phyloP scores from a whole-genome alignment of 1,140 invertebrate genomes.

The Thaumatotibia leucotreta region DNA sequence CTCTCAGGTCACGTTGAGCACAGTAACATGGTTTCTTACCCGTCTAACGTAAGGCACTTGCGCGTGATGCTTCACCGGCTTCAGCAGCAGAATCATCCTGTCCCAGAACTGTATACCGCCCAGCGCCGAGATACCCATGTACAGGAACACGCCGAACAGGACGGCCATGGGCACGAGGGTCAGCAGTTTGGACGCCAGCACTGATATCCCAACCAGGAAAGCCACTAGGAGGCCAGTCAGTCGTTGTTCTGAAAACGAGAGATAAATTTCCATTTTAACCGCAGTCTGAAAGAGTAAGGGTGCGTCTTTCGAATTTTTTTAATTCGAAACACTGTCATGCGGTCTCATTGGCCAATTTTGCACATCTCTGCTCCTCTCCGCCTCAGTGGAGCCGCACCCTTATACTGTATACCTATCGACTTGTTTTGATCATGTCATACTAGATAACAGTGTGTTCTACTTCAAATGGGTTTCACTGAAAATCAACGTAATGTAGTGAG shows the following conservation, averaged over 20 bases:
- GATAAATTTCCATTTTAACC: too few species aligned
- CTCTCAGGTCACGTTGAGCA: neutral
- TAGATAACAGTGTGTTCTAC: too few species aligned
- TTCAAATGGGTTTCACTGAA: too few species aligned
- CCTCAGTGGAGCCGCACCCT: too few species aligned
- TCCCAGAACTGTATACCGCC: constrained; percentile 96
- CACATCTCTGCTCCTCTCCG: too few species aligned
- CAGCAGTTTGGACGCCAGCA: constrained; percentile 88
- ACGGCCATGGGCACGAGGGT: constrained; percentile 93
- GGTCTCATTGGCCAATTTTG: too few species aligned
- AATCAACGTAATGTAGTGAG: too few species aligned
- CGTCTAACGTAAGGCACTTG: constrained; percentile 86
- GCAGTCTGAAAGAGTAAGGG: too few species aligned
- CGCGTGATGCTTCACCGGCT: constrained; percentile 96
- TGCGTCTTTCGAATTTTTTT: too few species aligned
- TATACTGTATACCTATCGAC: too few species aligned
- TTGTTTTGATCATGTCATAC: too few species aligned
- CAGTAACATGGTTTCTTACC: constrained; percentile 55
- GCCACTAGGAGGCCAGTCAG: constrained; percentile 86
- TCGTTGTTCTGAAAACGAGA: constrained; percentile 81
- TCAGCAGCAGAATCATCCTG: constrained; percentile 89
- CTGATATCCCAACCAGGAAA: constrained; percentile 87
- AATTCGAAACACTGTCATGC: too few species aligned
- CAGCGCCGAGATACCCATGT: constrained; percentile 96
- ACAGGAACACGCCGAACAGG: constrained; percentile 96